phyloP scores from a whole-genome alignment of 2,888 invertebrate genomes.

The Eumerus sabulonum region DNA sequence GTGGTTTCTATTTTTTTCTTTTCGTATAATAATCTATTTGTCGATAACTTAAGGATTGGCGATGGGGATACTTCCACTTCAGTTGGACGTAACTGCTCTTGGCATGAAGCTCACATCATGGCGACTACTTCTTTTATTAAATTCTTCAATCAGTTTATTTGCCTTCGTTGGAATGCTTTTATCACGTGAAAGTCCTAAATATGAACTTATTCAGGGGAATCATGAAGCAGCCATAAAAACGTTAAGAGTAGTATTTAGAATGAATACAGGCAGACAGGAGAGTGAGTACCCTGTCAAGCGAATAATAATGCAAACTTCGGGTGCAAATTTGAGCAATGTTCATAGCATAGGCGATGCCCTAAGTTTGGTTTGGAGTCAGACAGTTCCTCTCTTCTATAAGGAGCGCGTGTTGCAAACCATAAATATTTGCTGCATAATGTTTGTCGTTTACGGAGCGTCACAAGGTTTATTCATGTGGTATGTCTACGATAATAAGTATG shows the following conservation, averaged over 20 bases:
- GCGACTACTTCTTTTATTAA: constrained; percentile 85
- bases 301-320: constrained; percentile 71
- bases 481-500: constrained; percentile 27
- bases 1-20: neutral
- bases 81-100: constrained; percentile 79
- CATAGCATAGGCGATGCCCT: constrained; percentile 73
- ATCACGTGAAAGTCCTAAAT: constrained; percentile 90
- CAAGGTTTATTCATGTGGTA: constrained; percentile 78
- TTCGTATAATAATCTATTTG: neutral
- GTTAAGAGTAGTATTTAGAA: constrained; percentile 82
- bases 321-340: constrained; percentile 73
- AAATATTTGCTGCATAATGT: constrained; percentile 74
- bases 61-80: constrained; percentile 84
- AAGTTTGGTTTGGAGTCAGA: constrained; percentile 76
- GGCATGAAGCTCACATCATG: constrained; percentile 85
- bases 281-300: constrained; percentile 80
- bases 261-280: constrained; percentile 79
- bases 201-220: constrained; percentile 83
- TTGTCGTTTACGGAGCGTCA: constrained; percentile 73
- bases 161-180: constrained; percentile 81
- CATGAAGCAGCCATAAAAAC: constrained; percentile 82
- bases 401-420: constrained; percentile 73
- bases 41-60: constrained; percentile 83
- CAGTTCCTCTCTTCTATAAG: constrained; percentile 74
- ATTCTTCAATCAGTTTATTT: constrained; percentile 83